Conservation (phyloP, 2,113 vertebrate species). For the Ageneiosus marmoratus region DNA sequence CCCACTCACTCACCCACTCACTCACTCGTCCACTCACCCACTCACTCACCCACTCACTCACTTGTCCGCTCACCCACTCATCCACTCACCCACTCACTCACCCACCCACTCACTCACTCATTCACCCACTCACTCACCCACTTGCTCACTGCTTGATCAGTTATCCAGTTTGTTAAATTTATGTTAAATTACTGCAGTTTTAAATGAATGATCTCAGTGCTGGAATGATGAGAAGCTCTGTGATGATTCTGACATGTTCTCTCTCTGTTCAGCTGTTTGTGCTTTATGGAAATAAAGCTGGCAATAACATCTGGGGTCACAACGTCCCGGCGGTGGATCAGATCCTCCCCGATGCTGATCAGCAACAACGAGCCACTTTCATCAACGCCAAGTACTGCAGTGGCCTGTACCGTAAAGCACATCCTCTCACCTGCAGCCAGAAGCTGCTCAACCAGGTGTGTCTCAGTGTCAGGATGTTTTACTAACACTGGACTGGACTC, state of each 20-base stretch:
- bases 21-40: too few relatives aligned
- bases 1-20: too few relatives aligned
- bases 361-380: slow-evolving; percentile 65
- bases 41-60: too few relatives aligned
- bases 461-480: background rate
- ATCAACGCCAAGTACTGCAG: slow-evolving; percentile 71
- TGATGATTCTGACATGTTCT: background rate
- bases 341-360: slow-evolving; percentile 60
- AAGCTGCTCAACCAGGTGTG: slow-evolving; percentile 70
- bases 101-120: too few relatives aligned
- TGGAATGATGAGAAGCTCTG: background rate
- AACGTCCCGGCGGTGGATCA: slow-evolving; percentile 64
- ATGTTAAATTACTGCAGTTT: too few relatives aligned
- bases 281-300: slow-evolving; percentile 67
- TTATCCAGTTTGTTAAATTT: too few relatives aligned
- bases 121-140: too few relatives aligned
- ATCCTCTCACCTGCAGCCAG: slow-evolving; percentile 62
- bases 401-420: slow-evolving; percentile 70
- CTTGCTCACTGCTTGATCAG: too few relatives aligned
- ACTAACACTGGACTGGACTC: too few relatives aligned
- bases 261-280: slow-evolving; percentile 68
- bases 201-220: background rate
- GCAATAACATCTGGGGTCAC: slow-evolving; percentile 73
- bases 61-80: too few relatives aligned
- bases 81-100: too few relatives aligned